Conservation (phyloP, 1,140 invertebrate genomes). For the Lasioglossum albipes region DNA sequence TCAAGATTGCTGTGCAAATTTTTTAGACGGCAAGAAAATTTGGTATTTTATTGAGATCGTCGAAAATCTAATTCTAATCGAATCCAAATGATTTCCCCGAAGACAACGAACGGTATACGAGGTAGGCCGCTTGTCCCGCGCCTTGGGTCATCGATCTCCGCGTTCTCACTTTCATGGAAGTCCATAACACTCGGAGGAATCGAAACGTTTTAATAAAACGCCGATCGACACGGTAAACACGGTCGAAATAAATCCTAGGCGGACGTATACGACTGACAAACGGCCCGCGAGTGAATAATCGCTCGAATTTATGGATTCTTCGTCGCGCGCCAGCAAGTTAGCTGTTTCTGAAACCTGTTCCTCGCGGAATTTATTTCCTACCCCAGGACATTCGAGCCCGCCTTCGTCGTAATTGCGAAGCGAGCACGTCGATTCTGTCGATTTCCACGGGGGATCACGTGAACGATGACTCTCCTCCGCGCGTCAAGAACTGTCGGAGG, state of each 20-base stretch:
- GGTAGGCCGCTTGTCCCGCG: too few species aligned
- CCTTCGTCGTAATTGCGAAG: slow-evolving; percentile 41
- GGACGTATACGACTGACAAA: neutral
- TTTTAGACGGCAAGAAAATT: too few species aligned
- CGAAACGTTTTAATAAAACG: neutral
- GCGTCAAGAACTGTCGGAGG: slow-evolving; percentile 28
- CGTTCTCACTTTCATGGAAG: neutral
- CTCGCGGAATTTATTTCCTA: slow-evolving; percentile 29
- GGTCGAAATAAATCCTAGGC: neutral
- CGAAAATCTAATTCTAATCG: too few species aligned
- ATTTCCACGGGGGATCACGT: slow-evolving; percentile 33
- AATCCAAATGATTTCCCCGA: too few species aligned
- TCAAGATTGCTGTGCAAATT: too few species aligned
- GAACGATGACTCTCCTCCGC: slow-evolving; percentile 37
- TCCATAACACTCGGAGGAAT: neutral
- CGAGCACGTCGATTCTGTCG: slow-evolving; percentile 41
- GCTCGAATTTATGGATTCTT: slow-evolving; percentile 29
- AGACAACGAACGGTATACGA: neutral
- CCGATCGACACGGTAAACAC: neutral
- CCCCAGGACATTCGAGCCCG: neutral
- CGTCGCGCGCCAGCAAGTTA: neutral
- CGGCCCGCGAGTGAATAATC: neutral
- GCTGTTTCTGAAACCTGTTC: slow-evolving; percentile 21
- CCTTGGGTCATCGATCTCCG: neutral
- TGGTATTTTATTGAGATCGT: too few species aligned